These are phyloP conservation scores for Seriola dumerili DNA, from an alignment of 2,113 vertebrate genomes.

Conservation along the genomic window DNA sequence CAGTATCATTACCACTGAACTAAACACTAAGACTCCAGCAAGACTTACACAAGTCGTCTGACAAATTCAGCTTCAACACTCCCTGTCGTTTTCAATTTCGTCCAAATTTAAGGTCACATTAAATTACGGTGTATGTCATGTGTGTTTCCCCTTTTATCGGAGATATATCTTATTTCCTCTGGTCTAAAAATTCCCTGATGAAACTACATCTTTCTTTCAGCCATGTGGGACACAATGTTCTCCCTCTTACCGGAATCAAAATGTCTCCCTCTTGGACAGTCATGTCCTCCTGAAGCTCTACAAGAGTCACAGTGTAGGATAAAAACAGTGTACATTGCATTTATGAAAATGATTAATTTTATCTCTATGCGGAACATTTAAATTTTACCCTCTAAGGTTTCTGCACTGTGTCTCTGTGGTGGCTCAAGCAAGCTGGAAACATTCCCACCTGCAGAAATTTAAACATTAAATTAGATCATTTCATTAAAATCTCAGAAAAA, in stretches of 20 bases:
- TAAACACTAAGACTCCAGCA: background rate
- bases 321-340: background rate
- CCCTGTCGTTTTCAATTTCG: too few species aligned
- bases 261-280: constrained; percentile 56
- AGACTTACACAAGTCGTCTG: background rate
- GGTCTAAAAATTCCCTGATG: background rate
- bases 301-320: background rate
- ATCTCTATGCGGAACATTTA: too few species aligned
- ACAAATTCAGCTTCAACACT: background rate
- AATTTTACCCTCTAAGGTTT: constrained; percentile 55
- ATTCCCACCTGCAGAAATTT: background rate
- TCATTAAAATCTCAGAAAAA: background rate
- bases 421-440: background rate
- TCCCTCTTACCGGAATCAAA: constrained; percentile 37
- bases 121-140: background rate
- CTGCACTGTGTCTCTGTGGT: background rate
- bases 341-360: background rate
- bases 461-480: background rate
- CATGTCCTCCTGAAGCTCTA: constrained; percentile 6
- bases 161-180: background rate
- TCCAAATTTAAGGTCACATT: too few species aligned
- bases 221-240: background rate
- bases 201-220: background rate
- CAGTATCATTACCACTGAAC: background rate
- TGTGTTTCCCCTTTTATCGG: background rate